Evolutionary conservation across 2,888 invertebrate genomes (phyloP), one percentile per base, ranked within the genome.

Genomic region (Drosophila limbata): DNA sequence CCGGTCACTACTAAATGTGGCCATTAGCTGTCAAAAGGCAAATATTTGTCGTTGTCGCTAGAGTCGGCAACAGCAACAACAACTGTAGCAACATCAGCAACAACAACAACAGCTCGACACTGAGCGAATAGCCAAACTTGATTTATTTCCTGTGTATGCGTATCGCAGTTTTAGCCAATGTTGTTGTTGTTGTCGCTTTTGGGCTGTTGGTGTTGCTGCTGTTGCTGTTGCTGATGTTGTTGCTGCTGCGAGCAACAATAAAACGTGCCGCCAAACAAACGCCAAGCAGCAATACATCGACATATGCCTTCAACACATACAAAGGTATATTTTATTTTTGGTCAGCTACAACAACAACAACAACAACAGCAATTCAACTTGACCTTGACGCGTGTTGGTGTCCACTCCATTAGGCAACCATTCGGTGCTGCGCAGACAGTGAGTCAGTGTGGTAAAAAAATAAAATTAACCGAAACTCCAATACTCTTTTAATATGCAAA

Each of bases 1-100:
- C 21, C 40, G 77, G 72, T 64, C 83, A 66, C 78, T 65, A 64
- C 78, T 65, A 68, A 83, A 79, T 79, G 84, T 79, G 87, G 63
- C 87, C 84, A 84, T 86, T 84, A 84, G 77, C 82, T 82, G 84
- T 72, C 82, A 77, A 84, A 72, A 82, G 77, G 52, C 88, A 84
- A 84, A 84, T 84, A 84, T 84, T 87, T 87, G 82, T 73, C 66
- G 71, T 65, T 77, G 83, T 80, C 75, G 57, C 71, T 52, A 44
- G 73, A 73, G 48, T 42, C 45, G 52, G 59, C 61, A 35, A 50
- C 71, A 67, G n/a, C 62, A 55, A 56, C 44, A 56, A 40, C 40
- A 53, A 31, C 51, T 42, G 33, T 53, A 53, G 48, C 42, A 31
- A 17, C 53, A 28, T 9, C 31, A 33, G 10, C 44, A 39, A 21